Conservation (phyloP, 1,140 invertebrate species). For the Spodoptera litura region DNA sequence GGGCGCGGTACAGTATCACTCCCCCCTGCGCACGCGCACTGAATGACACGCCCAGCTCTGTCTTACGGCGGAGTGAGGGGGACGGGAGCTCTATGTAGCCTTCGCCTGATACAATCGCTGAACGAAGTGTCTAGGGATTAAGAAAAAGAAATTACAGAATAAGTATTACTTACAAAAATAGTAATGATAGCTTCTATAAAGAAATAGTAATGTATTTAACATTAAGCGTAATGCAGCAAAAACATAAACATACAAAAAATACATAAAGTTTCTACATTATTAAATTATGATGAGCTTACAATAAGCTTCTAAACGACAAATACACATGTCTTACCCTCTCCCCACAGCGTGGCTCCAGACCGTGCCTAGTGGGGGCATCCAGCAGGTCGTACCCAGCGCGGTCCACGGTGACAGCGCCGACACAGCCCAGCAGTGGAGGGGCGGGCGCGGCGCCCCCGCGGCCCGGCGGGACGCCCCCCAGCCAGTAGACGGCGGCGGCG, state of each 20-base stretch:
- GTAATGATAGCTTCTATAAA: too few relatives aligned
- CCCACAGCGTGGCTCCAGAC: conserved; percentile 91
- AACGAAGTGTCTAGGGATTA: conserved; percentile 66
- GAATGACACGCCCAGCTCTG: conserved; percentile 92
- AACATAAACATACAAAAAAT: too few relatives aligned
- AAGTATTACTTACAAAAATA: too few relatives aligned
- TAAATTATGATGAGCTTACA: too few relatives aligned
- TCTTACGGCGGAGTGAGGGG: conserved; percentile 88
- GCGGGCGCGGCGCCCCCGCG: conserved; percentile 52
- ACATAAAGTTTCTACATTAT: too few relatives aligned
- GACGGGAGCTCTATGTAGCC: conserved; percentile 92
- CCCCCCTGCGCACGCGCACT: conserved; percentile 90
- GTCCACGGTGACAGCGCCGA: conserved; percentile 92
- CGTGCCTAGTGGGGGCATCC: conserved; percentile 90
- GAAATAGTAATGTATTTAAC: too few relatives aligned
- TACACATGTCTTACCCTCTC: conserved; percentile 87
- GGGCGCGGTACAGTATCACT: conserved; percentile 91
- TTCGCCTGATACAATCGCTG: conserved; percentile 87
- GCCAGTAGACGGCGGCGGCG: conserved; percentile 88
- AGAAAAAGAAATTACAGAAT: too few relatives aligned
- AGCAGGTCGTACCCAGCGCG: conserved; percentile 87
- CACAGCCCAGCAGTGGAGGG: conserved; percentile 91
- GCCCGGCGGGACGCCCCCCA: conserved; percentile 93
- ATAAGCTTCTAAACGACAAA: too few relatives aligned
- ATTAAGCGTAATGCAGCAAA: too few relatives aligned